phyloP scores from a whole-genome alignment of 2,888 invertebrate genomes.

The Galerucella nymphaeae region DNA sequence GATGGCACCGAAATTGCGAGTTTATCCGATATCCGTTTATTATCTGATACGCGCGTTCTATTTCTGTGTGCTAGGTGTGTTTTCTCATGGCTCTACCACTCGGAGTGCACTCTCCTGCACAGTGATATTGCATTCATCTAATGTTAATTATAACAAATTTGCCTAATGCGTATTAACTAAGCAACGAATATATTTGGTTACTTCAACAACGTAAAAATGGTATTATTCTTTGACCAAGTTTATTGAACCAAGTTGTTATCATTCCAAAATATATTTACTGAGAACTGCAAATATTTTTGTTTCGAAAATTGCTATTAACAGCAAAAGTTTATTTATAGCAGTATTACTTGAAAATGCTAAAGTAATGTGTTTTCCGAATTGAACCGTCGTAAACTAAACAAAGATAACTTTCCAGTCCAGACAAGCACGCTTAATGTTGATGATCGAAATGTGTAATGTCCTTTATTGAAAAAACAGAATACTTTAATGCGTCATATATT shows the following conservation, averaged over 20 bases:
- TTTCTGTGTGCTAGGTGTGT: too few relatives aligned
- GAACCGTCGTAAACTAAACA: not conserved
- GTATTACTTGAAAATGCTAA: not conserved
- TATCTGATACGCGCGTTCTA: too few relatives aligned
- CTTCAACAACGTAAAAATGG: too few relatives aligned
- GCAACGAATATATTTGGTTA: too few relatives aligned
- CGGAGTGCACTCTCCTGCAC: too few relatives aligned
- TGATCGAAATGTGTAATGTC: not conserved
- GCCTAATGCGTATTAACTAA: too few relatives aligned
- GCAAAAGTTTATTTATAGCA: conserved; percentile 1
- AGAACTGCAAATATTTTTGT: not conserved
- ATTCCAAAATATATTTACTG: not conserved
- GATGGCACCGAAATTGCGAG: too few relatives aligned
- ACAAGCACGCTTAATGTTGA: not conserved
- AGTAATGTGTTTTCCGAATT: not conserved
- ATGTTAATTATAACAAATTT: too few relatives aligned
- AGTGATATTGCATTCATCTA: too few relatives aligned
- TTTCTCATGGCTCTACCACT: too few relatives aligned
- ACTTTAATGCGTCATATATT: not conserved
- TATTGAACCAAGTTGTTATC: not conserved
- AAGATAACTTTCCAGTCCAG: conserved; percentile 6
- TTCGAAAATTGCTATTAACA: conserved; percentile 1
- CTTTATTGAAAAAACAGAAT: conserved; percentile 1
- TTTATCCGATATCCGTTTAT: too few relatives aligned
- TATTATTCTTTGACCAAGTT: not conserved